Percentiles rank a stretch among this genome's conserved stretches.
Conservation (phyloP, 2,888 invertebrate genomes). For the Teinopalpus imperialis region DNA sequence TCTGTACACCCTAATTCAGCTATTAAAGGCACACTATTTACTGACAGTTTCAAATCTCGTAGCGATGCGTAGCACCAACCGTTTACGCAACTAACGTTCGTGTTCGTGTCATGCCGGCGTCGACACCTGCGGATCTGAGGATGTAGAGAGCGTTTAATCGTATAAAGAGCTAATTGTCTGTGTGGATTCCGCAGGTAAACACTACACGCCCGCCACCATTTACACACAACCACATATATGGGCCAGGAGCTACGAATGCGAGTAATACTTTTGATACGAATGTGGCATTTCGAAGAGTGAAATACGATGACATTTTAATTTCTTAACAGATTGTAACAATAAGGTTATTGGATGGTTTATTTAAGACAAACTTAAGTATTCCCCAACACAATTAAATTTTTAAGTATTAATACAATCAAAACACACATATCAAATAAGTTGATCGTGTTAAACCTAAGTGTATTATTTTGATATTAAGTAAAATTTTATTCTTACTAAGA, state of each 20-base stretch:
- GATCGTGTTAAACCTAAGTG: too few relatives aligned
- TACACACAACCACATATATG: conserved; percentile 44
- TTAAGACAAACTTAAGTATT: too few relatives aligned
- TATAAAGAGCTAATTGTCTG: conserved; percentile 79
- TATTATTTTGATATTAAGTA: too few relatives aligned
- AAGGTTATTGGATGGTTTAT: too few relatives aligned
- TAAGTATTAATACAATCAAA: too few relatives aligned
- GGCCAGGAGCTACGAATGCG: conserved; percentile 35
- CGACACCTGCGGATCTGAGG: conserved; percentile 66
- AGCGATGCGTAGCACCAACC: conserved; percentile 33
- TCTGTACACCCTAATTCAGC: conserved; percentile 19
- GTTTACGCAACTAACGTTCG: conserved; percentile 40
- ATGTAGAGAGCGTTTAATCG: conserved; percentile 64
- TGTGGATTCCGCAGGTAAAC: conserved; percentile 76
- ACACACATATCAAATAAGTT: too few relatives aligned
- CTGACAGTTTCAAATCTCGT: conserved; percentile 24
- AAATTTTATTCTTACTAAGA: too few relatives aligned
- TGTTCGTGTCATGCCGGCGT: conserved; percentile 44
- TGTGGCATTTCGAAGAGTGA: not conserved
- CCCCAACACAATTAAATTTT: too few relatives aligned
- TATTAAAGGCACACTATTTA: conserved; percentile 34
- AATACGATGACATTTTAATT: too few relatives aligned
- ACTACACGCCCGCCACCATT: conserved; percentile 57
- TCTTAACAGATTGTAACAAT: too few relatives aligned
- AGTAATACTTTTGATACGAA: not conserved